Base-by-base conservation (phyloP, 2,113 vertebrate species). In the Pogona vitticeps region DNA sequence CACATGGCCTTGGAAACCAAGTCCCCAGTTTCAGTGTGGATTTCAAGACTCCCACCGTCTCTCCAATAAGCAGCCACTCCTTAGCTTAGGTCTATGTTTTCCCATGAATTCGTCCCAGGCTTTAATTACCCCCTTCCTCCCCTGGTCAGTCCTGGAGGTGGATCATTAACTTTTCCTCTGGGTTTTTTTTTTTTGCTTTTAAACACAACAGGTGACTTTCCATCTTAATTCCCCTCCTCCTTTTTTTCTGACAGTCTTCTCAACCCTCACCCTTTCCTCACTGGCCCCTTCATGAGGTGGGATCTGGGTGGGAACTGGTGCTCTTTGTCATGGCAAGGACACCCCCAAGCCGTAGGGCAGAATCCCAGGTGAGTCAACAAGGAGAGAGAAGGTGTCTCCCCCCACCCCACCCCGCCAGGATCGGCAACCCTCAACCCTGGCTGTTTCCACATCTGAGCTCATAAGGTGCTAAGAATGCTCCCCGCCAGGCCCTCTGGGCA, bases 121-220 rank as follows among this genome's bases (percentile, higher is more conserved):
- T 7, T 65, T 82, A 76, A 76, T 67, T 76, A 58, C 10, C 76
- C n/a, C 33, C 59, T 17, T 52, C 28, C 56, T 2, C 1, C n/a
- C 42, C 33, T 31, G 40, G 67, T 31, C 83, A 31, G n/a, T 52
- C 79, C 75, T 76, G 56, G 15, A 36, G 40, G 26, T n/a, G 71
- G 71, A 76, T 68, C 79, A 82, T 87, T 82, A 82, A 56, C 80
- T 38, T 40, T 76, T 81, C 78, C n/a, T 20, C 56, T 21, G 8
- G 38, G 28, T 42, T 84, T 76, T 75, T n/a, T n/a, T n/a, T n/a
- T n/a, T n/a, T n/a, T n/a, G n/a, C n/a, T n/a, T n/a, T n/a, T n/a
- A n/a, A n/a, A 10, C 71, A 84, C 17, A 84, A 20, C 23, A 5
- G n/a, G 72, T 84, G 59, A 84, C 38, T 76, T 76, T 84, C 72